These are phyloP conservation scores for Mycteria americana DNA, from an alignment of 2,797 vertebrate species.

Conservation along the genomic window DNA sequence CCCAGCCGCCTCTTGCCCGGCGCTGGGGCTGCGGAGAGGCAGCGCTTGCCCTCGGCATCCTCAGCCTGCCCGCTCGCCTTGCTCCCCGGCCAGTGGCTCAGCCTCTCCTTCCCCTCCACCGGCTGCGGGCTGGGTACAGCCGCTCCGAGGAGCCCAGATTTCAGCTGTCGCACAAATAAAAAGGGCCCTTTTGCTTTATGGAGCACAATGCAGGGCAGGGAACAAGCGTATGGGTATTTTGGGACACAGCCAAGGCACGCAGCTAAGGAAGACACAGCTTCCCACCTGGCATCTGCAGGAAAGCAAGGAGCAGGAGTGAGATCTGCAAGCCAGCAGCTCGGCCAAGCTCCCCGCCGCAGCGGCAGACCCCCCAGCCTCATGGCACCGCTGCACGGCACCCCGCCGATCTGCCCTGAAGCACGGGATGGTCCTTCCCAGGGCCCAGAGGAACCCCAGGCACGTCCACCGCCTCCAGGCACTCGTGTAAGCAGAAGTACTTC, in stretches of 20 bases:
- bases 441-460: neutral
- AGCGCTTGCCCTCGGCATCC: neutral
- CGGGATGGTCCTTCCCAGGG: neutral
- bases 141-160: accelerated
- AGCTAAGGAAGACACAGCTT: neutral
- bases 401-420: neutral
- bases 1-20: accelerated
- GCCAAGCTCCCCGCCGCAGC: accelerated
- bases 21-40: neutral
- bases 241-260: neutral
- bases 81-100: neutral
- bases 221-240: accelerated
- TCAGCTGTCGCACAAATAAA: neutral
- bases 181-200: neutral
- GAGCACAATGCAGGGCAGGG: neutral
- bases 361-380: neutral
- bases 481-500: neutral
- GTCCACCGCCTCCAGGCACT: neutral
- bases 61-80: neutral
- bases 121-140: neutral
- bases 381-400: neutral
- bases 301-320: neutral
- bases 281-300: neutral
- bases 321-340: neutral
- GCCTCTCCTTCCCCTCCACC: neutral